These are phyloP conservation scores for Axea sp. DNA, from an alignment of 2,888 invertebrate species.

Conservation along the genomic window DNA sequence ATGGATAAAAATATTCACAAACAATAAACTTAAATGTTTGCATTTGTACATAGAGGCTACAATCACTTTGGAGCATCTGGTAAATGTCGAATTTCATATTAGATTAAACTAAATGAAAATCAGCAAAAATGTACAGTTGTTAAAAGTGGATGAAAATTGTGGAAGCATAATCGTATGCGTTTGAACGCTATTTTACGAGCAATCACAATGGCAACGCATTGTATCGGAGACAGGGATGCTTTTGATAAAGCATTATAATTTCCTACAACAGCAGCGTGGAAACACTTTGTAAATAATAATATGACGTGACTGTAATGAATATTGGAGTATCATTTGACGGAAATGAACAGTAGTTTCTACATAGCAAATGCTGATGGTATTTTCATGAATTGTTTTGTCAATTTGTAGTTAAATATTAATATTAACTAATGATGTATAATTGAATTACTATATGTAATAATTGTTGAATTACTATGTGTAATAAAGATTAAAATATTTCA, in stretches of 20 bases:
- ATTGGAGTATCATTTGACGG: slow-evolving; percentile 35
- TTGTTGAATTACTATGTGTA: too few species aligned
- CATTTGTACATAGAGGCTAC: too few species aligned
- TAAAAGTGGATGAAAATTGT: slow-evolving; percentile 5
- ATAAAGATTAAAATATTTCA: too few species aligned
- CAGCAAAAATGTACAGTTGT: not conserved
- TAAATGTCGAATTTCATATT: not conserved
- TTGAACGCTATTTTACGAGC: not conserved
- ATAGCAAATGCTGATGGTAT: slow-evolving; percentile 3
- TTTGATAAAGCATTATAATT: slow-evolving; percentile 41
- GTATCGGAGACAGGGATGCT: slow-evolving; percentile 3
- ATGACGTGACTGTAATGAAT: slow-evolving; percentile 33
- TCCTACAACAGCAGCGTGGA: slow-evolving; percentile 19
- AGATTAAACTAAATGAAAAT: not conserved
- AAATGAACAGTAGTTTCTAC: slow-evolving; percentile 22
- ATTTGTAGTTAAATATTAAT: slow-evolving; percentile 7
- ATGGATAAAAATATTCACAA: too few species aligned
- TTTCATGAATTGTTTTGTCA: slow-evolving; percentile 27
- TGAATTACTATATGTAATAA: too few species aligned
- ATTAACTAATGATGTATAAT: too few species aligned
- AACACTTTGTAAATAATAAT: slow-evolving; percentile 38
- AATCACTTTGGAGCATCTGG: not conserved
- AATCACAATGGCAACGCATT: not conserved
- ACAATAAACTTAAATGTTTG: too few species aligned
- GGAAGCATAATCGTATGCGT: not conserved